A percentile compares a stretch with the other conserved stretches of the same genome.
phyloP scores from a whole-genome alignment of 2,113 vertebrate genomes.

The Pionites leucogaster region DNA sequence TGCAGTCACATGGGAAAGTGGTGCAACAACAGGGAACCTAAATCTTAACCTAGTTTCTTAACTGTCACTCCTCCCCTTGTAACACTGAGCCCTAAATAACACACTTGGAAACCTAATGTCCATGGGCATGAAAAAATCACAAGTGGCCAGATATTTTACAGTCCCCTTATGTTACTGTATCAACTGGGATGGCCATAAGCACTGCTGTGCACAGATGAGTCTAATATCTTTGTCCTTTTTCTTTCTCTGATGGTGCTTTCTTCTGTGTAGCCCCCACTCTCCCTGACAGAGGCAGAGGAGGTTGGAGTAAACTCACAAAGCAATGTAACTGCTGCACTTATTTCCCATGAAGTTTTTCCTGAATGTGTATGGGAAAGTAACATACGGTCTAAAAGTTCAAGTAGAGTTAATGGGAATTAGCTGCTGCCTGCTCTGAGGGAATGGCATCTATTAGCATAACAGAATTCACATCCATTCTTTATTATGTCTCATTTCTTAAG shows the following conservation, averaged over 20 bases:
- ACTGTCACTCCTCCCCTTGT: neutral
- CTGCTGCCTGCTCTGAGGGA: neutral
- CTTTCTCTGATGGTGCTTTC: neutral
- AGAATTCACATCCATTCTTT: neutral
- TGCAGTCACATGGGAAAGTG: accelerated
- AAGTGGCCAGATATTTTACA: neutral
- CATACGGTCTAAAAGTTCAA: slow-evolving; percentile 5
- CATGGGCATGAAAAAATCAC: neutral
- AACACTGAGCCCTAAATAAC: neutral
- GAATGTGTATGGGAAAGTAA: neutral
- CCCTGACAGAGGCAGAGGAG: neutral
- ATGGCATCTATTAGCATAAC: neutral
- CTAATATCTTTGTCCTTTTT: neutral
- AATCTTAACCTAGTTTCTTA: neutral
- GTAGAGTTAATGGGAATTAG: slow-evolving; percentile 29
- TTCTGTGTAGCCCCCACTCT: neutral
- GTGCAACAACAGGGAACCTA: neutral
- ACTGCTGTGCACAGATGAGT: neutral
- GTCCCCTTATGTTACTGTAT: neutral
- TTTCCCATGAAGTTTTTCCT: neutral
- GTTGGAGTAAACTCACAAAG: neutral
- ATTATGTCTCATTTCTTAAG: neutral
- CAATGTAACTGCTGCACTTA: neutral
- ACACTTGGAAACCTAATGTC: neutral
- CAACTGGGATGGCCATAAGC: neutral